Base-by-base conservation (phyloP, 1,140 invertebrate species). In the Meteorus sp. region DNA sequence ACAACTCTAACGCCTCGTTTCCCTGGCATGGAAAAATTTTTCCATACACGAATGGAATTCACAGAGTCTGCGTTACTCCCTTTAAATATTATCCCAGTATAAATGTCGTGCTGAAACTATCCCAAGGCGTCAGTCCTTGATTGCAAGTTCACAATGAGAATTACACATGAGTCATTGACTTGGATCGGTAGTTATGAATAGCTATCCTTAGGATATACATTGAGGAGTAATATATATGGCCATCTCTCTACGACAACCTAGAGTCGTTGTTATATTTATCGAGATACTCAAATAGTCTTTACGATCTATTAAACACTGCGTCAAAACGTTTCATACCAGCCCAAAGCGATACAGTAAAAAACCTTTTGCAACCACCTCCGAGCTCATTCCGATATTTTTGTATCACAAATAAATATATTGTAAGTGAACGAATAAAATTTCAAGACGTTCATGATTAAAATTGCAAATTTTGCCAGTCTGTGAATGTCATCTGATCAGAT, bases 241-340 rank as follows among this genome's bases (percentile, higher is more conserved):
- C 48, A 61, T 61, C 56, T n/a, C n/a, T n/a, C 47, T 60, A 43
- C 44, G 55, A 50, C 57, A 67, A 62, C 66, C 66, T 68, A 72
- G 71, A 76, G 72, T 59, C 62, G 62, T 77, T 71, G 73, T 78
- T 77, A 77, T 78, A 78, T 79, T 78, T 78, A 79, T 77, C 76
- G 75, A 69, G 73, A 78, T 69, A 79, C 75, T 78, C 68, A 76
- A 79, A 71, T 72, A 68, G 60, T 63, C 64, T 78, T 79, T 79
- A 79, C 61, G 76, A 76, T 76, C 75, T 79, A 77, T 78, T 78
- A 78, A 79, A 74, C 64, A 74, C 70, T 71, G 62, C 70, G 71
- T 72, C 72, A 76, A 78, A 63, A 73, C 63, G 64, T 67, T 69
- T 69, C 64, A 61, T 57, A 59, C 65, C 66, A 60, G 61, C 45